Evolutionary conservation across 2,113 vertebrate genomes (phyloP), one percentile per base, ranked within the genome.

Genomic region (Procavia capensis): DNA sequence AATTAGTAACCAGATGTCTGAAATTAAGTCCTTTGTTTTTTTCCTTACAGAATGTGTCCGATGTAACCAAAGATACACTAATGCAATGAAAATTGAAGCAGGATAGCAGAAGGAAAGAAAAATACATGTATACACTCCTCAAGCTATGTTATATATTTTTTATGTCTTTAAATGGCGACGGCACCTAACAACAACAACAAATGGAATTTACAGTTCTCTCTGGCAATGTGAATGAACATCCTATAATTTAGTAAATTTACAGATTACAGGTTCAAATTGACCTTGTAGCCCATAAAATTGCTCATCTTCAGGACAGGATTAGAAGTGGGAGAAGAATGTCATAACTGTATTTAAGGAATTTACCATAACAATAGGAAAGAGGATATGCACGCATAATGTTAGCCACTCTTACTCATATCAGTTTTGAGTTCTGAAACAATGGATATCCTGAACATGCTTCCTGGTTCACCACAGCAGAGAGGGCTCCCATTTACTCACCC

Each of bases 221-320:
- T 98, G 98, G 98, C 98, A 98, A 98, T 98, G 98, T 98, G 98
- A 98, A 98, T 98, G 98, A 99, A 99, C 99, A 99, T 99, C 98
- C 99, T 99, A 98, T 99, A 99, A 99, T 99, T 99, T 99, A 99
- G 98, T 98, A 98, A 99, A 99, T 99, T 99, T 99, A 99, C 99
- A 98, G 97, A 99, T 99, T 99, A 99, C 98, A 98, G 99, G 99
- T 99, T 99, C 98, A 99, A 98, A 98, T 98, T 99, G 98, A 99
- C 99, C 98, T 98, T 98, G 98, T 98, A 98, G 98, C 98, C 98
- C 98, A 98, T 98, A 99, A 98, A 99, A 99, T 98, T 98, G 98
- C 98, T 98, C 98, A 98, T 99, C 98, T 98, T 98, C 98, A 98
- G 98, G 96, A 96, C 98, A 97, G 98, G 98, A 98, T 98, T 98